Evolutionary conservation across 2,797 vertebrate species (phyloP).

Genomic region (Huso huso): DNA sequence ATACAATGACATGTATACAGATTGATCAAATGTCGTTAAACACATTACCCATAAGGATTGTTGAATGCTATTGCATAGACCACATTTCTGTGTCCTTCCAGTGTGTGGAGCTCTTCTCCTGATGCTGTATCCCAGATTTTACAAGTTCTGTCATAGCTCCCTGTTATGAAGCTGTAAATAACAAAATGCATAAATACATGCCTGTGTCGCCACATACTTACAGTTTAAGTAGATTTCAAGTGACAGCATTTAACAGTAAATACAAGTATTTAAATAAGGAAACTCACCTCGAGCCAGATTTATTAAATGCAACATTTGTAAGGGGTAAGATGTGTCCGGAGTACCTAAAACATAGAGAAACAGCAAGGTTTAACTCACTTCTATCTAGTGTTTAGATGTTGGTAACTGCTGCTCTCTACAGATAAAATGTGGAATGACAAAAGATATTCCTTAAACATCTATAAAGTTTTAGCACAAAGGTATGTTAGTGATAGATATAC

Average conservation of each 20-base stretch:
- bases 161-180: conserved; percentile 83
- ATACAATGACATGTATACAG: no score
- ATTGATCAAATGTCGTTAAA: no score
- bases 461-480: no score
- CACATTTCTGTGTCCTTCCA: conserved; percentile 85
- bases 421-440: conserved; percentile 21
- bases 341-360: conserved; percentile 56
- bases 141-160: conserved; percentile 94
- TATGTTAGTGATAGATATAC: no score
- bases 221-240: not conserved
- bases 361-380: not conserved
- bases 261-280: not conserved
- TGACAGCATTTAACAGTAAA: not conserved
- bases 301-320: conserved; percentile 96
- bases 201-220: conserved; percentile 1
- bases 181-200: not conserved
- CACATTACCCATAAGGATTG: conserved; percentile 85
- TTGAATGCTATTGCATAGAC: conserved; percentile 93
- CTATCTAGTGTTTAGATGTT: not conserved
- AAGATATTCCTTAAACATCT: no score
- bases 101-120: conserved; percentile 67
- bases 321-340: conserved; percentile 82
- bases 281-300: conserved; percentile 86
- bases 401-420: conserved; percentile 45
- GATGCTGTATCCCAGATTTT: conserved; percentile 87